A percentile compares a stretch with the other conserved stretches of the same genome.
Evolutionary conservation across 2,888 invertebrate species (phyloP).

Genomic region (Lycia hirtaria): DNA sequence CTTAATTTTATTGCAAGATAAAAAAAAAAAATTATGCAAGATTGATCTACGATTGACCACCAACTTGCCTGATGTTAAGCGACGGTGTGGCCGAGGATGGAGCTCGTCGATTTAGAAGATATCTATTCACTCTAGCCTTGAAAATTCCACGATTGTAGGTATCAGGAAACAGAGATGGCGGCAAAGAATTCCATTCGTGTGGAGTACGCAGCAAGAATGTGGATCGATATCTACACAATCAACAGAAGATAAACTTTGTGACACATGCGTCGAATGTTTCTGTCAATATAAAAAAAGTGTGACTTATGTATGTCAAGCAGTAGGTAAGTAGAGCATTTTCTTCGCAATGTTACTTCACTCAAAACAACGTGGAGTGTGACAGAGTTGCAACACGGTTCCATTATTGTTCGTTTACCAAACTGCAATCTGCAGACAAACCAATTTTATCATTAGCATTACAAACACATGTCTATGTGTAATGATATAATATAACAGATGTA

Average conservation of each 20-base stretch:
- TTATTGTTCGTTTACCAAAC: constrained; percentile 34
- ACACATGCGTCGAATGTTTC: neutral
- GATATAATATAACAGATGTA: neutral
- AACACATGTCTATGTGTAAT: constrained; percentile 17
- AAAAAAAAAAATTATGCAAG: no score
- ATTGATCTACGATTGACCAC: no score
- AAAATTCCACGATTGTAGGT: no score
- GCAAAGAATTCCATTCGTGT: no score
- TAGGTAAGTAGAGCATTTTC: constrained; percentile 37
- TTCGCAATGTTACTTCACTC: constrained; percentile 31
- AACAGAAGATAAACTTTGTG: neutral
- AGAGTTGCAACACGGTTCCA: constrained; percentile 27
- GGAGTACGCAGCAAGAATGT: no score
- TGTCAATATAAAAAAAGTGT: neutral
- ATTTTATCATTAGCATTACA: constrained; percentile 20
- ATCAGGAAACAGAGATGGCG: no score
- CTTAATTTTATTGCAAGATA: no score
- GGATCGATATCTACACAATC: no score
- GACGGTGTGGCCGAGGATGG: no score
- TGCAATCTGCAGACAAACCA: constrained; percentile 14
- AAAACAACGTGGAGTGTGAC: constrained; percentile 27
- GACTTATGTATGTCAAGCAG: constrained; percentile 12
- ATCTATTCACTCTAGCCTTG: no score
- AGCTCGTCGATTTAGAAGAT: no score
- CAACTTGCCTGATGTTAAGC: no score